Evolutionary conservation across 2,888 invertebrate genomes (phyloP).

Genomic region (Arrhopalites spinosus): DNA sequence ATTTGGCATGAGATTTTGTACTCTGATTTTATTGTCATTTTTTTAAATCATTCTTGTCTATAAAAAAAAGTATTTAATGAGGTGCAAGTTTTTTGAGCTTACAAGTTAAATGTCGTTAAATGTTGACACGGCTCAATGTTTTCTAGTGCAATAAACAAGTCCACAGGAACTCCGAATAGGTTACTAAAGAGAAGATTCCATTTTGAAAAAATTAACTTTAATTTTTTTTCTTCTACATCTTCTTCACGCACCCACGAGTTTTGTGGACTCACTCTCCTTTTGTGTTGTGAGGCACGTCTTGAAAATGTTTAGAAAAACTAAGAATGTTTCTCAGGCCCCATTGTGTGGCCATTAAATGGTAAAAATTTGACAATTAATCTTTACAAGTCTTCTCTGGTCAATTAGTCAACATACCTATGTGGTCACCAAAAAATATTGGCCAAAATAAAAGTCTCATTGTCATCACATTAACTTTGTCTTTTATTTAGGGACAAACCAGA

Average conservation of each 20-base stretch:
- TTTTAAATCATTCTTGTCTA: background rate
- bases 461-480: background rate
- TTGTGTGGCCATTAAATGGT: background rate
- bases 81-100: background rate
- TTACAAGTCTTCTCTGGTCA: background rate
- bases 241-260: conserved; percentile 13
- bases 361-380: conserved; percentile 20
- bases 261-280: conserved; percentile 23
- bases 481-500: conserved; percentile 6
- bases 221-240: background rate
- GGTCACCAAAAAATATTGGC: background rate
- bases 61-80: background rate
- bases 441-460: background rate
- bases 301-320: too few relatives aligned
- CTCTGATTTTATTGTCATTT: background rate
- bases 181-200: background rate
- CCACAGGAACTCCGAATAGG: background rate
- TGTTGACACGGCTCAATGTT: conserved; percentile 9
- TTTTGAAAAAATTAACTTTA: background rate
- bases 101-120: background rate
- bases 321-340: background rate
- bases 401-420: conserved; percentile 18
- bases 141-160: conserved; percentile 7
- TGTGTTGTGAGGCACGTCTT: conserved; percentile 26
- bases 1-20: too few relatives aligned